Percentiles rank a stretch among this genome's conserved stretches.
These are phyloP conservation scores for Malurus elegans DNA, from an alignment of 2,113 vertebrate species.

Conservation along the genomic window DNA sequence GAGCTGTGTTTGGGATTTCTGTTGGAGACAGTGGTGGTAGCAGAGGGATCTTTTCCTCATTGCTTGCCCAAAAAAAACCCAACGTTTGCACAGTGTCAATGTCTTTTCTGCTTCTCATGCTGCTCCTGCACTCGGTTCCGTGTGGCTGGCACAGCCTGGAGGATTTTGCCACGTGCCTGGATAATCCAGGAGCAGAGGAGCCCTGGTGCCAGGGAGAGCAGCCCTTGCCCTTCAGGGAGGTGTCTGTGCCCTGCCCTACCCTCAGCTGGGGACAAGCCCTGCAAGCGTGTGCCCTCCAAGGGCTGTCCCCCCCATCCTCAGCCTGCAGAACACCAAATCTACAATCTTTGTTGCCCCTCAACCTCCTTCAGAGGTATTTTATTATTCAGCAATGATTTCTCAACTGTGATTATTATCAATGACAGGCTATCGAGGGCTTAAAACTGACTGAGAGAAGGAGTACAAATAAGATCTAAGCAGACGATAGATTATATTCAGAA, in stretches of 20 bases:
- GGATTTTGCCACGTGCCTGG: background rate
- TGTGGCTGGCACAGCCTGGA: background rate
- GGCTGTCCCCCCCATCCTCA: fast-evolving
- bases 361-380: background rate
- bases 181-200: background rate
- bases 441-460: background rate
- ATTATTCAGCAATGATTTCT: background rate
- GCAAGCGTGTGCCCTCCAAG: fast-evolving
- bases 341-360: background rate
- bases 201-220: background rate
- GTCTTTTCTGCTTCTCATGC: background rate
- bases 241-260: background rate
- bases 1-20: background rate
- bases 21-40: background rate
- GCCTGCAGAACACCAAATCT: background rate
- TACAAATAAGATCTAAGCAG: background rate
- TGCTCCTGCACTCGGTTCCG: fast-evolving
- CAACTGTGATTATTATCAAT: constrained; percentile 33
- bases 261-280: background rate
- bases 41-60: background rate
- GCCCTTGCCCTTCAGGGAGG: background rate
- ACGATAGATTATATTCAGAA: background rate
- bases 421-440: background rate
- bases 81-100: background rate
- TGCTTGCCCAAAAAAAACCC: background rate